Base-by-base conservation (phyloP, 2,888 invertebrate genomes). In the Anthrax anthrax region DNA sequence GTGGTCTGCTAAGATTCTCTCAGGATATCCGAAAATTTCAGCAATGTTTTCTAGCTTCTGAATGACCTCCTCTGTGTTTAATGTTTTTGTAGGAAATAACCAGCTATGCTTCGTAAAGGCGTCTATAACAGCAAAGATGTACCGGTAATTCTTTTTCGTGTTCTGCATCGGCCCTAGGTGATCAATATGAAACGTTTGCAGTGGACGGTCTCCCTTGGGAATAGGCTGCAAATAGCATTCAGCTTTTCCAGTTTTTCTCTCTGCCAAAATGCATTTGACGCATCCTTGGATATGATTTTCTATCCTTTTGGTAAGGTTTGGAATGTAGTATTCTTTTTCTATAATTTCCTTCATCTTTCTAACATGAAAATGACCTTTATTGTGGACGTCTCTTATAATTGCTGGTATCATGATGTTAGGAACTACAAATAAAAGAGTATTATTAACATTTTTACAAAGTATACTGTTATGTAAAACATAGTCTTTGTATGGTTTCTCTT, bases 191-290 rank as follows among this genome's bases (percentile, higher is more conserved):
- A 23, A 23, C 4, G 23, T 23, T 23, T 23, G 5, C 8, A 23
- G 23, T 23, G 8, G 23, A 6, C 8, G 23, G 8, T 8, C 54
- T 13, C 52, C 61, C 34, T 64, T 63, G 14, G 58, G 55, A 5
- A 64, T 56, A 0, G 57, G 50, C 39, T 61, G 42, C 23, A 62
- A 47, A n/a, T 52, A 55, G 14, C 63, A 61, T 51, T 61, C 60
- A 34, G 56, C 50, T 47, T 59, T 62, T 2, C 63, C 62, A 6
- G 37, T 45, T 42, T 62, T 34, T 57, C 57, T 42, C 47, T 53
- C 27, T 23, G 50, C 41, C 34, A 50, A 46, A 36, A 46, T 52
- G 37, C 46, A 52, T 27, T 39, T 39, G 8, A 50, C 45, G 17
- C 51, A 50, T 27, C 38, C 41, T 6, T 36, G 40, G 38, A 48